Percentiles rank a stretch among this genome's conserved stretches.
Conservation (phyloP, 2,113 vertebrate genomes). For the Cochlearius cochlearius region DNA sequence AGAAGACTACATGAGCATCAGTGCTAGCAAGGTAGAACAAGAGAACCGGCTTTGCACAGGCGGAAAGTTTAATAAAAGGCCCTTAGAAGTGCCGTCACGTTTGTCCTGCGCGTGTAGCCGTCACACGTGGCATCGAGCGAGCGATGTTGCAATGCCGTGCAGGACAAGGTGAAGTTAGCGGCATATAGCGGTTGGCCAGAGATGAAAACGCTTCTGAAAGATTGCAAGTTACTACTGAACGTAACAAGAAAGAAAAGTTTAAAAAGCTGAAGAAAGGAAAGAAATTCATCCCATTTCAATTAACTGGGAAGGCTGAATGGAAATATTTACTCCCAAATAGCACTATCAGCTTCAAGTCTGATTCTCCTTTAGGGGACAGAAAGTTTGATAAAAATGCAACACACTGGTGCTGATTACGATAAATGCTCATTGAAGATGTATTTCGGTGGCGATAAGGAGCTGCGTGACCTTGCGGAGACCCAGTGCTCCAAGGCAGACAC, state of each 20-base stretch:
- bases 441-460: slow-evolving; percentile 41
- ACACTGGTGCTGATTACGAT: not conserved
- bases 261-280: not conserved
- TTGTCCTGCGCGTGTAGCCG: not conserved
- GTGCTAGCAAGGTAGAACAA: not conserved
- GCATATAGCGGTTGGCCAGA: not conserved
- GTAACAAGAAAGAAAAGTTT: not conserved
- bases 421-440: not conserved
- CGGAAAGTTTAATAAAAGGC: not conserved
- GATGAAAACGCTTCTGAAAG: not conserved
- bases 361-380: slow-evolving; percentile 43
- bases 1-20: accelerated
- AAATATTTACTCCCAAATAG: slow-evolving; percentile 19
- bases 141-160: not conserved
- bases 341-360: slow-evolving; percentile 9
- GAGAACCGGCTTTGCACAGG: not conserved
- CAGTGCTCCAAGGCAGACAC: not conserved
- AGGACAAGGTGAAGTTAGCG: not conserved
- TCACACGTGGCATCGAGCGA: not conserved
- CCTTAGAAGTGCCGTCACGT: not conserved
- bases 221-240: not conserved
- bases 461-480: not conserved
- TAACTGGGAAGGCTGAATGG: not conserved
- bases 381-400: slow-evolving; percentile 46
- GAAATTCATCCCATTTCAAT: not conserved